Percentiles rank a stretch among this genome's conserved stretches.
Conservation (phyloP, 2,797 vertebrate species). For the Hemibagrus guttatus region DNA sequence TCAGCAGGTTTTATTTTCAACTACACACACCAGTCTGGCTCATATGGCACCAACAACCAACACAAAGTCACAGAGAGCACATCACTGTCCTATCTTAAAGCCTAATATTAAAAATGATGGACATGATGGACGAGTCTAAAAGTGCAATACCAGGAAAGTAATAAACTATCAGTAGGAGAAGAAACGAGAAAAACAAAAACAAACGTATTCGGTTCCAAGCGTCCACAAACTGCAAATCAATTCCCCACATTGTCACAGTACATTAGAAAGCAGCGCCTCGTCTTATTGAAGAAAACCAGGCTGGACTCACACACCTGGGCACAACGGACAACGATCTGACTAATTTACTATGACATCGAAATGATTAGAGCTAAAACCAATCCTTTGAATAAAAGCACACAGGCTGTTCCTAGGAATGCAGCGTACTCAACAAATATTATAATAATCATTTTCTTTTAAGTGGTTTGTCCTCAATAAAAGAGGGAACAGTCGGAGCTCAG, state of each 20-base stretch:
- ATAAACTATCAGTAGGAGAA: not conserved
- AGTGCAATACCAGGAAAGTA: not conserved
- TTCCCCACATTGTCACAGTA: slow-evolving; percentile 41
- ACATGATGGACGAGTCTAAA: not conserved
- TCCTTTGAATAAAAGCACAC: slow-evolving; percentile 8
- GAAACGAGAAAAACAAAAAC: not conserved
- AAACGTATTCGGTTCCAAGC: not conserved
- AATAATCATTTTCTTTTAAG: not conserved
- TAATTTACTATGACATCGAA: slow-evolving; percentile 9
- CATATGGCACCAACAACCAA: not conserved
- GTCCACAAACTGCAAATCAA: slow-evolving; percentile 35
- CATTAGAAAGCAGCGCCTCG: slow-evolving; percentile 31
- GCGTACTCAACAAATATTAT: not conserved
- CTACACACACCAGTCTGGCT: not conserved
- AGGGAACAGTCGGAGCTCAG: not conserved
- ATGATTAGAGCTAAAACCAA: slow-evolving; percentile 17
- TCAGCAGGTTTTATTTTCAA: not conserved
- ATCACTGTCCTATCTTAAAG: not conserved
- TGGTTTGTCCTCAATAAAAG: not conserved
- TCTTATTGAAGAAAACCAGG: slow-evolving; percentile 29
- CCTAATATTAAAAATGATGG: not conserved
- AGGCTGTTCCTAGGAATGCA: not conserved
- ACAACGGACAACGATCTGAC: not conserved
- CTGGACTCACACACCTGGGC: slow-evolving; percentile 1
- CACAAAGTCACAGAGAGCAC: not conserved